Base-by-base conservation (phyloP, 2,888 invertebrate genomes). In the Hypolimnas misippus region DNA sequence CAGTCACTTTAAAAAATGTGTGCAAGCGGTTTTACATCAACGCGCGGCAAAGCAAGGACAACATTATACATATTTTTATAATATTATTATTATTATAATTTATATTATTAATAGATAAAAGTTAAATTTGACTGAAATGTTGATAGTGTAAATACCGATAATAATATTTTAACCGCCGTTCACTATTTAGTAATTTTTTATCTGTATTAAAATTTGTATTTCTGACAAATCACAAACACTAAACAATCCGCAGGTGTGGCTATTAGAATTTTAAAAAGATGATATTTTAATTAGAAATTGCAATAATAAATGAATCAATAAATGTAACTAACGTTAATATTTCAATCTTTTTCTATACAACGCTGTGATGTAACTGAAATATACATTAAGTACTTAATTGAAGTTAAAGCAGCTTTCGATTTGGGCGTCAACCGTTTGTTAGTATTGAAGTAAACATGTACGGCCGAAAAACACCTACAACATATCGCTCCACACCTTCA, bases 391-490 rank as follows among this genome's bases (percentile, higher is more conserved):
- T 25, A 29, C 14, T 14, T 49, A 29, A 14, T 49, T 14, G 49
- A 8, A 46, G 44, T 46, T 21, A 46, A 40, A 46, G 44, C 2
- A 29, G 14, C 21, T 10, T 44, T 29, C 25, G 25, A 14, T 12
- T 56, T 65, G 70, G 70, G 71, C 69, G 71, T 69, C 57, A 66
- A 69, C 71, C 69, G 63, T 63, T 63, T 55, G n/a, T 38, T 42
- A 58, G 56, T 55, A 52, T 44, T 40, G 35, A 35, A 54, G 21
- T 29, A 65, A 17, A 82, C 70, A 92, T 92, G 92, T 96, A 96
- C 86, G 96, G 96, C 57, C 94, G 96, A 75, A 96, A 96, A 86
- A 96, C 96, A 25, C 97, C 97, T 3, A 96, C 96, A 59, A 95
- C 96, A 3, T 94, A 94, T 76, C 92, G 94, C 73, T 97, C 97